A percentile compares a stretch with the other conserved stretches of the same genome.
phyloP scores from a whole-genome alignment of 2,888 invertebrate species.

The Hyppa rectilinea region DNA sequence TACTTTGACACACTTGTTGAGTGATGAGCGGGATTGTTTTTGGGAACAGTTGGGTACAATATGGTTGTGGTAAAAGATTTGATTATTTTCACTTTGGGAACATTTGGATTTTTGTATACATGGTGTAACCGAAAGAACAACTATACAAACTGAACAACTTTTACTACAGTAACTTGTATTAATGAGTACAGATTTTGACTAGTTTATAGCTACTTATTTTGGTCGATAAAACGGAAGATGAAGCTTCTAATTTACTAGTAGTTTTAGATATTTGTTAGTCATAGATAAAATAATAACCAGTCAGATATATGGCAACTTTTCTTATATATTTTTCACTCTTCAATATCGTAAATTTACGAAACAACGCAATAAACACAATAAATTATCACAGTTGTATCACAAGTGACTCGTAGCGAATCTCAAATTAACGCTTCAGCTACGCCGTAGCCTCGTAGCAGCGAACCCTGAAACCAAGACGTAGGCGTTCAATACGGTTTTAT shows the following conservation, averaged over 20 bases:
- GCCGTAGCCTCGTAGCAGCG: constrained; percentile 14
- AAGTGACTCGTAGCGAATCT: constrained; percentile 11
- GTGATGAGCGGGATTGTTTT: not conserved
- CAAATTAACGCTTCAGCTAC: not conserved
- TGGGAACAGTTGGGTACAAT: not conserved
- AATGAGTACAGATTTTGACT: too few relatives aligned
- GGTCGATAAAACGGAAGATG: not conserved
- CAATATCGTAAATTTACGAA: not conserved
- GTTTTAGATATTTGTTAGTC: not conserved
- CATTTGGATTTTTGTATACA: too few relatives aligned
- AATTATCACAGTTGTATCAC: too few relatives aligned
- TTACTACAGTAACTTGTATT: too few relatives aligned
- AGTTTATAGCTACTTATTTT: not conserved
- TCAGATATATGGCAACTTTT: not conserved
- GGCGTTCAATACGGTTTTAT: too few relatives aligned
- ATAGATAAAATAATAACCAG: not conserved
- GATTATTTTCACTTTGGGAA: too few relatives aligned
- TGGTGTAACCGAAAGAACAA: too few relatives aligned
- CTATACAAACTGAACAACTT: too few relatives aligned
- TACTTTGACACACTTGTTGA: constrained; percentile 10
- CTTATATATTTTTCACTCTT: not conserved
- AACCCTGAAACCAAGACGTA: too few relatives aligned
- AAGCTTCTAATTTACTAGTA: not conserved
- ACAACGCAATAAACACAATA: not conserved
- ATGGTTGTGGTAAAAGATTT: not conserved